These are phyloP conservation scores for Andrena cerasifolii DNA, from an alignment of 1,140 invertebrate genomes.

Conservation along the genomic window DNA sequence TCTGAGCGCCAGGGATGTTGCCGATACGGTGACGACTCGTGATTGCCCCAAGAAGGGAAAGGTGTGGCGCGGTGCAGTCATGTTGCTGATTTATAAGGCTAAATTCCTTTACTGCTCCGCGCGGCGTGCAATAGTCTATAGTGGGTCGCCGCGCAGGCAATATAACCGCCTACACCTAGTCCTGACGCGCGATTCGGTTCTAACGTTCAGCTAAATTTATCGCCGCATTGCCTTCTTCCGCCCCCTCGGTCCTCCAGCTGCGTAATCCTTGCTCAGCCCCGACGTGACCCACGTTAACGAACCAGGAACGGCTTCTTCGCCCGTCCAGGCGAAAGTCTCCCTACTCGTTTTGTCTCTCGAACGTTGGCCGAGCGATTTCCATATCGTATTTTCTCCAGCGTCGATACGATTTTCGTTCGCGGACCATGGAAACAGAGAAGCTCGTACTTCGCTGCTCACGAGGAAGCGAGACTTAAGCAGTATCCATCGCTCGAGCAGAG, in stretches of 20 bases:
- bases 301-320: conserved; percentile 23
- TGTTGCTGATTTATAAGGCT: conserved; percentile 83
- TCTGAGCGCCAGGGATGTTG: conserved; percentile 58
- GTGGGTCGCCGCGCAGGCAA: conserved; percentile 56
- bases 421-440: background rate
- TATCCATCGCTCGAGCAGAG: background rate
- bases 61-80: conserved; percentile 80
- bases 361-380: background rate
- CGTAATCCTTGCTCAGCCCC: conserved; percentile 26
- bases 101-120: conserved; percentile 73
- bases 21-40: conserved; percentile 70
- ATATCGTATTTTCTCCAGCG: too few species aligned
- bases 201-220: conserved; percentile 67
- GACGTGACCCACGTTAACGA: conserved; percentile 37
- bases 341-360: background rate
- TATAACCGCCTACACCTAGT: conserved; percentile 66
- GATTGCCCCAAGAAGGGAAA: conserved; percentile 81
- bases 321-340: conserved; percentile 13
- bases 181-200: conserved; percentile 64
- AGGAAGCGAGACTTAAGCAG: background rate
- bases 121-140: conserved; percentile 51
- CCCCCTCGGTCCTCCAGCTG: conserved; percentile 41
- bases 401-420: background rate
- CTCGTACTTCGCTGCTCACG: background rate
- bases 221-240: conserved; percentile 55